phyloP scores from a whole-genome alignment of 2,113 vertebrate species.

The Candoia aspera region DNA sequence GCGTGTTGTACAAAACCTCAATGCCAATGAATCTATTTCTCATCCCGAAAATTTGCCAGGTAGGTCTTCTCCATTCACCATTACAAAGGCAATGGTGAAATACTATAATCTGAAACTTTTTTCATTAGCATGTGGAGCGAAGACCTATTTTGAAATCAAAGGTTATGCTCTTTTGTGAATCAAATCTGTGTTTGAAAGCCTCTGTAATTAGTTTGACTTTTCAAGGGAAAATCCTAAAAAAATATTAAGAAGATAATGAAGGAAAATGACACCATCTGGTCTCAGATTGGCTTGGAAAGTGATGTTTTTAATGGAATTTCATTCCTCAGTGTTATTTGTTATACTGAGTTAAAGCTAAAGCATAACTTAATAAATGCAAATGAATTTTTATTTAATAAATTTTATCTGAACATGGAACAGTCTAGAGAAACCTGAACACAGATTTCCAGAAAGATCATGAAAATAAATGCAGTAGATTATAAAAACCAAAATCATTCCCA shows the following conservation, averaged over 20 bases:
- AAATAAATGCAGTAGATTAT: neutral
- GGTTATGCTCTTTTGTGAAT: conserved; percentile 27
- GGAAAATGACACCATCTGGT: conserved; percentile 69
- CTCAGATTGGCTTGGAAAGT: conserved; percentile 44
- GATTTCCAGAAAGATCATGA: neutral
- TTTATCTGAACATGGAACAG: neutral
- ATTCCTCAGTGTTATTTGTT: conserved; percentile 33
- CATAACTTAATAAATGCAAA: conserved; percentile 35
- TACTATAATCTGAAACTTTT: conserved; percentile 31
- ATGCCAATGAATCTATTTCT: neutral
- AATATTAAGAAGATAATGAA: conserved; percentile 49
- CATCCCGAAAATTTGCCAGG: neutral
- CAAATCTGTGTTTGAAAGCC: conserved; percentile 24
- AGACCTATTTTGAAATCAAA: conserved; percentile 35
- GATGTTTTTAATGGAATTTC: neutral
- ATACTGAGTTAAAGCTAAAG: conserved; percentile 51
- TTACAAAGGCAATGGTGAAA: conserved; percentile 20
- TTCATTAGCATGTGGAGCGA: conserved; percentile 38
- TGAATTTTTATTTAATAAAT: neutral
- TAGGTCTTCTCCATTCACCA: neutral
- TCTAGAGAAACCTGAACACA: neutral
- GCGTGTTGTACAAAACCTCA: neutral
- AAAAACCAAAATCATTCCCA: neutral
- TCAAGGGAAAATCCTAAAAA: conserved; percentile 59
- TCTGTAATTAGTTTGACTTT: conserved; percentile 56